These are phyloP conservation scores for Sebastes goodei DNA, from an alignment of 2,797 vertebrate species.

Conservation along the genomic window DNA sequence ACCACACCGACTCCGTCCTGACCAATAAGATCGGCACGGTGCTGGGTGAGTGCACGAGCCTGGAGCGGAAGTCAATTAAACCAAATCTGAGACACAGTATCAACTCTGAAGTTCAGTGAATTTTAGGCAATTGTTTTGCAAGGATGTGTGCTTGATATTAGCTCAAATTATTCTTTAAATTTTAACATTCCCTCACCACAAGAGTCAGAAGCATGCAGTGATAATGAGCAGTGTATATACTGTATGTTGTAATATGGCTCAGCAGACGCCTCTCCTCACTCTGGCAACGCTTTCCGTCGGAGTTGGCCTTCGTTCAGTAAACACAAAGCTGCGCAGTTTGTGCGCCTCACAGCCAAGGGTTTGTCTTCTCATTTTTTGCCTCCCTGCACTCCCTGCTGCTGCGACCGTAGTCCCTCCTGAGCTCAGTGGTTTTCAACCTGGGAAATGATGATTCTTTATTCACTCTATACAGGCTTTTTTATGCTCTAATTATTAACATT, in stretches of 20 bases:
- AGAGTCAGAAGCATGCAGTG: neutral
- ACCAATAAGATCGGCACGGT: slow-evolving; percentile 98
- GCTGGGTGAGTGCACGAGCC: slow-evolving; percentile 84
- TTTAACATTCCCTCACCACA: neutral
- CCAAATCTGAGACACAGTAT: neutral
- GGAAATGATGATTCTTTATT: accelerated
- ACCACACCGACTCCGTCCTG: slow-evolving; percentile 97
- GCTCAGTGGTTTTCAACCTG: slow-evolving; percentile 55
- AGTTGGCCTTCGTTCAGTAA: slow-evolving; percentile 74
- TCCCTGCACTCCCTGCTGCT: slow-evolving; percentile 24
- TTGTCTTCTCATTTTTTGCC: slow-evolving; percentile 51
- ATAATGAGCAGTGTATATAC: slow-evolving; percentile 33
- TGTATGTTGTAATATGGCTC: slow-evolving; percentile 60
- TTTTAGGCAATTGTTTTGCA: neutral
- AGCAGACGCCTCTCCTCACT: slow-evolving; percentile 68
- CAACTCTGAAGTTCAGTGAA: neutral
- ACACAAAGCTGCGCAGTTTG: slow-evolving; percentile 73
- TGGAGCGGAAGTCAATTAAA: neutral
- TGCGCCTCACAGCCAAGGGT: slow-evolving; percentile 72
- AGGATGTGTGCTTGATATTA: neutral
- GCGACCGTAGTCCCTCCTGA: slow-evolving; percentile 16
- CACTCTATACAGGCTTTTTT: neutral
- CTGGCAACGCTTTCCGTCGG: slow-evolving; percentile 61
- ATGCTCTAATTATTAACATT: neutral
- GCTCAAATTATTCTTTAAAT: neutral